Evolutionary conservation across 2,888 invertebrate species (phyloP).

Genomic region (Meloe dianella): DNA sequence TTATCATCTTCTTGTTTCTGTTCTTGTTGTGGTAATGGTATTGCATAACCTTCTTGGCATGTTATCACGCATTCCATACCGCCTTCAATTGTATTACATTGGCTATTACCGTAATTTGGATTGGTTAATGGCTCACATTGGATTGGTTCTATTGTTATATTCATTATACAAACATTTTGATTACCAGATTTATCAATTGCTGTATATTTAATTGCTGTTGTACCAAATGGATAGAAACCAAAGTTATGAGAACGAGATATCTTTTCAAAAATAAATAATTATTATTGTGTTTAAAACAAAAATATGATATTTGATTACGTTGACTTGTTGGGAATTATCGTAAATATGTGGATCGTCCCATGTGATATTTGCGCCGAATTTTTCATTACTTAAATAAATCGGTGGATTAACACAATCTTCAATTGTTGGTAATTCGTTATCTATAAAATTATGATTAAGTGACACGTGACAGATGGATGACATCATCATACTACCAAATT

Average conservation of each 20-base stretch:
- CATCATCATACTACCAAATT: background rate
- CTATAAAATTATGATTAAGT: slow-evolving; percentile 49
- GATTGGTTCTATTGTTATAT: slow-evolving; percentile 64
- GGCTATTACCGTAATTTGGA: slow-evolving; percentile 51
- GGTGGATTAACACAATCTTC: slow-evolving; percentile 68
- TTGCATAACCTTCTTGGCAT: slow-evolving; percentile 68
- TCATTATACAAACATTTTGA: slow-evolving; percentile 64
- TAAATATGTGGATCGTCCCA: slow-evolving; percentile 67
- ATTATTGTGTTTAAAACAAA: background rate
- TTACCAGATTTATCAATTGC: slow-evolving; percentile 67
- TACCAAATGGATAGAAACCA: slow-evolving; percentile 64
- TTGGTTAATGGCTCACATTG: slow-evolving; percentile 51
- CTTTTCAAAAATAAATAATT: slow-evolving; percentile 7
- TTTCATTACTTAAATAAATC: slow-evolving; percentile 55
- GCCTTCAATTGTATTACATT: slow-evolving; percentile 47
- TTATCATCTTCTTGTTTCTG: slow-evolving; percentile 35
- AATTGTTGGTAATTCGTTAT: slow-evolving; percentile 64
- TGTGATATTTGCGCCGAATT: slow-evolving; percentile 58
- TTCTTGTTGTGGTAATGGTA: slow-evolving; percentile 57
- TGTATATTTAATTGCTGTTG: slow-evolving; percentile 64
- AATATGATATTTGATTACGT: slow-evolving; percentile 39
- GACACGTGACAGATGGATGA: background rate
- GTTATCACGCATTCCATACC: slow-evolving; percentile 62
- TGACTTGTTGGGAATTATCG: slow-evolving; percentile 64
- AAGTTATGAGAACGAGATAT: slow-evolving; percentile 53